phyloP scores from a whole-genome alignment of 35 echinoderm and acorn worm genomes.

The Patiria miniata region DNA sequence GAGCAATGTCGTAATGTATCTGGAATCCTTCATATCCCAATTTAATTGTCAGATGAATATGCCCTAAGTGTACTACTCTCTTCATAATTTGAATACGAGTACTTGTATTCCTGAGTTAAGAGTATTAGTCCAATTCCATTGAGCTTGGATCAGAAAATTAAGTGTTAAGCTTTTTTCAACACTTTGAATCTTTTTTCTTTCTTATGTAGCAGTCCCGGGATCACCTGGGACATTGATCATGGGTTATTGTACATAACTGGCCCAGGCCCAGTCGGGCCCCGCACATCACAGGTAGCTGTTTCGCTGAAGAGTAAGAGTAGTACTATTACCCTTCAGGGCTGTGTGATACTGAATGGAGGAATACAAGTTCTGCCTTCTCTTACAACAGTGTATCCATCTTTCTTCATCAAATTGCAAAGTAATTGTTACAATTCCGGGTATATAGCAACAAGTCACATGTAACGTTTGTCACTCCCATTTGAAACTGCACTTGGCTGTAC shows the following conservation, averaged over 20 bases:
- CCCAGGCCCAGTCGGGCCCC: neutral
- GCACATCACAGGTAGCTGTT: neutral
- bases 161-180: neutral
- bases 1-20: no score
- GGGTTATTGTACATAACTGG: neutral
- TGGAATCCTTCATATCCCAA: no score
- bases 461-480: neutral
- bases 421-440: neutral
- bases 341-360: neutral
- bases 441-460: conserved; percentile 18
- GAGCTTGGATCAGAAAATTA: neutral
- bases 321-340: neutral
- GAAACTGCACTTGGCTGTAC: conserved; percentile 19
- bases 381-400: neutral
- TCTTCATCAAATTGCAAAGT: neutral
- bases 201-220: neutral
- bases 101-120: no score
- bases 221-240: neutral
- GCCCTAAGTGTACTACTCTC: no score
- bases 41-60: no score
- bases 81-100: no score
- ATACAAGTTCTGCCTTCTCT: conserved; percentile 21
- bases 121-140: neutral
- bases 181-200: no score
- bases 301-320: no score